Percentiles rank a stretch among this genome's conserved stretches.
These are phyloP conservation scores for Hirtodrosophila alboralis DNA, from an alignment of 2,888 invertebrate species.

Conservation along the genomic window DNA sequence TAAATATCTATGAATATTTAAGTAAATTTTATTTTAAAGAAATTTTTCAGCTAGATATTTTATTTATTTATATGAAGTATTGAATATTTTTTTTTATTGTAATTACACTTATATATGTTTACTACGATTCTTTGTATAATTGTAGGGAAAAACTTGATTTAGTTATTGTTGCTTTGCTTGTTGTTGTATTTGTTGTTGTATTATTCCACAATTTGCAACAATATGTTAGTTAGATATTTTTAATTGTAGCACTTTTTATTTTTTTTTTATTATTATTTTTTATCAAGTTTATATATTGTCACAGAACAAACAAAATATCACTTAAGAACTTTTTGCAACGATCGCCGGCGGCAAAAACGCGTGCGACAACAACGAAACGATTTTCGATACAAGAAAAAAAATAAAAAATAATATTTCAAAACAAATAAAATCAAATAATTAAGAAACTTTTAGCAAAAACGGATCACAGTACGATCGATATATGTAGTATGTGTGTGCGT, in stretches of 20 bases:
- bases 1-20: constrained; percentile 19
- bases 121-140: no score
- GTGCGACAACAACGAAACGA: constrained; percentile 20
- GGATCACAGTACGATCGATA: constrained; percentile 22
- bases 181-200: no score
- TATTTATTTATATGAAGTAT: constrained; percentile 8
- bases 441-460: constrained; percentile 2
- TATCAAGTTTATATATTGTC: constrained; percentile 38
- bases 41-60: constrained; percentile 11
- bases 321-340: constrained; percentile 35
- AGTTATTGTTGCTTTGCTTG: not conserved
- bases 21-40: constrained; percentile 10
- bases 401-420: no score
- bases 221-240: constrained; percentile 11
- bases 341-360: constrained; percentile 69
- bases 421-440: constrained; percentile 2
- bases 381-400: constrained; percentile 2
- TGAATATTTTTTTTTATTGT: constrained; percentile 4
- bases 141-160: not conserved
- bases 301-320: constrained; percentile 68
- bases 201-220: not conserved
- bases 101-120: constrained; percentile 6
- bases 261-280: no score
- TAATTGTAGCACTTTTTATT: constrained; percentile 25
- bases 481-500: no score